Base-by-base conservation (phyloP, 1,140 invertebrate genomes). In the Sitobion miscanthi region DNA sequence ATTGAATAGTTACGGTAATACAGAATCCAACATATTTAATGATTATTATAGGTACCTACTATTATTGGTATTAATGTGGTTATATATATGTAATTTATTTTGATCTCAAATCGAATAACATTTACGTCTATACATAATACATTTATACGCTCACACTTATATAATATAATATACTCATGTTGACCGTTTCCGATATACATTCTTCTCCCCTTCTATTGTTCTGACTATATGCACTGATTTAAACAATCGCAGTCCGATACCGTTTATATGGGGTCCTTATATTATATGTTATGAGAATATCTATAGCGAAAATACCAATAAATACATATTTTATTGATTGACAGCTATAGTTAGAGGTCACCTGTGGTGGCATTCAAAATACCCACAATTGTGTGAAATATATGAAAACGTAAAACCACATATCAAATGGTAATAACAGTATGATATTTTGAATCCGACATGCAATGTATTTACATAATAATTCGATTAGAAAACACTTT, bases 221-320 rank as follows among this genome's bases (percentile, higher is more conserved):
- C 88, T 90, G 54, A 35, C 38, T 47, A 42, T 42, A 90, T n/a
- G n/a, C 25, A 45, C 91, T 69, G 90, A 92, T 85, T 92, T 85
- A 92, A 85, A 92, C 91, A 92, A 83, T 83, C 21, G 21, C 35
- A 8, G 77, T 54, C 9, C 45, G 85, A 52, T 20, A 92, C 49
- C 91, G 91, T 90, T 57, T 90, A 88, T n/a, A 91, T 35, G 45
- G 91, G 91, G 77, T 30, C 82, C 7, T 85, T 92, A 42, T 77
- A 57, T 69, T 4, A 62, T 62, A 62, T 30, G 3, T 25, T 6
- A 62, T 90, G 47, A 85, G 91, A 92, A 92, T 54, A 54, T 92
- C 69, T 85, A n/a, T 77, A 85, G 57, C 54, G 35, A 85, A 92
- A 92, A 92, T 92, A 83, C 91, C 91, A 54, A 92, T 92, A 92